Conservation (phyloP, 1,140 invertebrate species). For the Halyomorpha halys region DNA sequence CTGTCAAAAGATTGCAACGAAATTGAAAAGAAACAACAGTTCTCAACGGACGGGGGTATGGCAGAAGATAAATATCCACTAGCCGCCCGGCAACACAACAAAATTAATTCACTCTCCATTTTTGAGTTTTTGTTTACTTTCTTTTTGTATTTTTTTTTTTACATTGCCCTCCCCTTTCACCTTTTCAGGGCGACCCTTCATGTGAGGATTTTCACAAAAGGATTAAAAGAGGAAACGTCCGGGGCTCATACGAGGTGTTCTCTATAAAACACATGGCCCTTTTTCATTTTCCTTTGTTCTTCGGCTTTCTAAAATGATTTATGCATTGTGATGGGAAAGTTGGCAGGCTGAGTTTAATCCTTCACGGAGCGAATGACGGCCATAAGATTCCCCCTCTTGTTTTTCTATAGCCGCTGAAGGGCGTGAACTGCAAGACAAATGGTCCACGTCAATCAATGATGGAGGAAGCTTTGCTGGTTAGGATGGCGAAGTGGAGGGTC, state of each 20-base stretch:
- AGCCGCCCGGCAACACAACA: background rate
- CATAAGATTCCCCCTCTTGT: conserved; percentile 3
- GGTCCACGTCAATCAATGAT: too few species aligned
- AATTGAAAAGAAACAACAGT: conserved; percentile 11
- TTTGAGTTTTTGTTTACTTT: background rate
- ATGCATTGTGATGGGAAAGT: conserved; percentile 1
- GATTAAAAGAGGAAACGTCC: background rate
- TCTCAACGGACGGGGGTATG: too few species aligned
- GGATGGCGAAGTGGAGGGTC: too few species aligned
- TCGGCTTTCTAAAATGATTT: conserved; percentile 8
- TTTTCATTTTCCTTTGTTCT: background rate
- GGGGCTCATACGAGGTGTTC: too few species aligned
- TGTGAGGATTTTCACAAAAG: conserved; percentile 3
- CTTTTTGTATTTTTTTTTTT: background rate
- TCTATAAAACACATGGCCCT: too few species aligned
- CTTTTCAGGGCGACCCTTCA: background rate
- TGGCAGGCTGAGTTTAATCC: conserved; percentile 2
- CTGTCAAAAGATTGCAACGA: background rate
- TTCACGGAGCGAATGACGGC: background rate
- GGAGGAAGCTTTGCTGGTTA: too few species aligned
- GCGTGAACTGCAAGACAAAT: too few species aligned
- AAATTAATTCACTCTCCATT: background rate
- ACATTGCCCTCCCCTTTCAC: background rate
- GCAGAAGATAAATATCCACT: background rate
- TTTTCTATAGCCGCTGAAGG: background rate